Conservation (phyloP, 2,888 invertebrate species). For the Hetaerina titia region DNA sequence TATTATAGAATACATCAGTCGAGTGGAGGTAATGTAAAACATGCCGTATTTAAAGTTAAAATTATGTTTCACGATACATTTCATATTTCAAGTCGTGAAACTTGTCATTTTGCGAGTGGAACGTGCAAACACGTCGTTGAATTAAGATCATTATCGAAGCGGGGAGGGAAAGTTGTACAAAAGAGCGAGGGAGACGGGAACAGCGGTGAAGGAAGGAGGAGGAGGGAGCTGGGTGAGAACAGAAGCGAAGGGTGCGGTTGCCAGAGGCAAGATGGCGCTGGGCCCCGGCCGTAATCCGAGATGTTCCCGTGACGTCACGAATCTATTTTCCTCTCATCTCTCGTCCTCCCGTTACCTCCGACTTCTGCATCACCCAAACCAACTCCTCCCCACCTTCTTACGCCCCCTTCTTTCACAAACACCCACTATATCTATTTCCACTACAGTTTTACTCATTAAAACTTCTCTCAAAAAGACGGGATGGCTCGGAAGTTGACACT, state of each 20-base stretch:
- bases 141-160: neutral
- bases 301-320: constrained; percentile 62
- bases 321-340: constrained; percentile 66
- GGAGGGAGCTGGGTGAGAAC: neutral
- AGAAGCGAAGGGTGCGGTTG: neutral
- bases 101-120: too few species aligned
- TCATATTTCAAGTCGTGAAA: too few species aligned
- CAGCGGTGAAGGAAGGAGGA: neutral
- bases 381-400: neutral
- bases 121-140: too few species aligned
- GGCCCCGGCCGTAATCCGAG: constrained; percentile 67
- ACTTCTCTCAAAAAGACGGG: neutral
- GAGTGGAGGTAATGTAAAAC: too few species aligned
- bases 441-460: neutral
- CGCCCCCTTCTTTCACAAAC: neutral
- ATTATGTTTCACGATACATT: too few species aligned
- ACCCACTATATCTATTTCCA: constrained; percentile 13
- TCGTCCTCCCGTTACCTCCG: neutral
- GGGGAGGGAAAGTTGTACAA: neutral
- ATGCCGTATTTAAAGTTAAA: too few species aligned
- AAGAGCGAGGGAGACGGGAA: neutral
- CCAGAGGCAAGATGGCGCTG: constrained; percentile 50
- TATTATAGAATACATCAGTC: too few species aligned
- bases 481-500: neutral
- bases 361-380: neutral